Percentiles rank a stretch among this genome's conserved stretches.
phyloP scores from a whole-genome alignment of 2,113 vertebrate species.

The Panthera uncia region DNA sequence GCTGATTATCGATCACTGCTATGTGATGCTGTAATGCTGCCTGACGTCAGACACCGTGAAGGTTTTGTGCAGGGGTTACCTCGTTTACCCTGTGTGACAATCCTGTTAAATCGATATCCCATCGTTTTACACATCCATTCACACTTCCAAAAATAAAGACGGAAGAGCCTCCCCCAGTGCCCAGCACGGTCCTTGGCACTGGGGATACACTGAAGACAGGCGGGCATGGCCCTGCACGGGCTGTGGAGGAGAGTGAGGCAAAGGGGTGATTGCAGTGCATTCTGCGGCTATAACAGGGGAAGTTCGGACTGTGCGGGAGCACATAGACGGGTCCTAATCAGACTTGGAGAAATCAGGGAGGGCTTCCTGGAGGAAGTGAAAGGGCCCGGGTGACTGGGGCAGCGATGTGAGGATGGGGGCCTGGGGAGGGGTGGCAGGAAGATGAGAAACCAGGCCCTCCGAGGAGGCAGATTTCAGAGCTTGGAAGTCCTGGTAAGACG shows the following conservation, averaged over 20 bases:
- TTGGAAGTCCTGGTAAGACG: neutral
- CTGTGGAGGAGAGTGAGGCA: neutral
- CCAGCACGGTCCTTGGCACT: neutral
- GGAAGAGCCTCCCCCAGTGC: neutral
- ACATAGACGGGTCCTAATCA: neutral
- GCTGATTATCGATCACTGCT: neutral
- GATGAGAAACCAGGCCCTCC: neutral
- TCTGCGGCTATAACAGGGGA: neutral
- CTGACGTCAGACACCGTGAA: neutral
- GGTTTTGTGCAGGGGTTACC: neutral
- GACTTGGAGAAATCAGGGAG: neutral
- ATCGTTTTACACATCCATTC: neutral
- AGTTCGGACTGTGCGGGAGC: neutral
- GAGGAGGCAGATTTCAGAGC: neutral
- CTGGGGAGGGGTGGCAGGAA: neutral
- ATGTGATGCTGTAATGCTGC: neutral
- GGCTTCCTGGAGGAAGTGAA: neutral
- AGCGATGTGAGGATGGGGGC: neutral
- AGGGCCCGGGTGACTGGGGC: neutral
- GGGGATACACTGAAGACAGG: neutral
- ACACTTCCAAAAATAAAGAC: neutral
- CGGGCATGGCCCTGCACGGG: neutral
- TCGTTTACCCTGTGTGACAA: neutral
- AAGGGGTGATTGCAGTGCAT: fast-evolving
- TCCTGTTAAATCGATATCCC: neutral